Evolutionary conservation across 2,113 vertebrate genomes (phyloP), one percentile per base, ranked within the genome.

Genomic region (Heterocephalus glaber): DNA sequence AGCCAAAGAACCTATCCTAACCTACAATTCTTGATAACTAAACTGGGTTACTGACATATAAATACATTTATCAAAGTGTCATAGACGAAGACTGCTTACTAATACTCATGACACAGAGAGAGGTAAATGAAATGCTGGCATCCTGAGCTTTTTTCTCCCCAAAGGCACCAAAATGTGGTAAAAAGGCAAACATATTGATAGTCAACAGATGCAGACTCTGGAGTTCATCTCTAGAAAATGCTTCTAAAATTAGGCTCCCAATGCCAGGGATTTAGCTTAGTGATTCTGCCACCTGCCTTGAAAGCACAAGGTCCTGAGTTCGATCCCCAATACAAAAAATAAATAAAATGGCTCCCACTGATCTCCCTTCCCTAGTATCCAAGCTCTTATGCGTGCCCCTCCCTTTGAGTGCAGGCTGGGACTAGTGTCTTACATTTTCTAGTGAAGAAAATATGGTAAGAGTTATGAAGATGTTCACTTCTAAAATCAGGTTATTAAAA

Each of bases 101-200:
- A 91, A 74, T 12, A 89, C 30, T 30, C 72, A 80, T 68, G 66
- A 92, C 26, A 89, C 1, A 24, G 28, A 83, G 10, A 94, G 35
- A 91, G 24, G 28, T 24, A 86, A 79, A 74, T 85, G 44, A 72
- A 95, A 95, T 58, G 14, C 70, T 74, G 35, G 49, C 7, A 22
- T n/a, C 35, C 26, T 24, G 17, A 3, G 79, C 33, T 28, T 70
- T 49, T 38, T 86, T 82, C 13, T 81, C n/a, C 41, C 26, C 44
- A 82, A 10, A 44, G 35, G 16, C 70, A 81, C 52, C 61, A 86
- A 83, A 87, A 22, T 74, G 35, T 77, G n/a, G 30, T 86, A 70
- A 94, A 96, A 92, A 81, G 49, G 35, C 47, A 96, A 84, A 88
- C 17, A 72, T 7, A 72, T 12, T 82, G 33, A 49, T 14, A 63